Percentiles rank a stretch among this genome's conserved stretches.
Conservation (phyloP, 1,140 invertebrate genomes). For the Catajapyx aquilonaris region DNA sequence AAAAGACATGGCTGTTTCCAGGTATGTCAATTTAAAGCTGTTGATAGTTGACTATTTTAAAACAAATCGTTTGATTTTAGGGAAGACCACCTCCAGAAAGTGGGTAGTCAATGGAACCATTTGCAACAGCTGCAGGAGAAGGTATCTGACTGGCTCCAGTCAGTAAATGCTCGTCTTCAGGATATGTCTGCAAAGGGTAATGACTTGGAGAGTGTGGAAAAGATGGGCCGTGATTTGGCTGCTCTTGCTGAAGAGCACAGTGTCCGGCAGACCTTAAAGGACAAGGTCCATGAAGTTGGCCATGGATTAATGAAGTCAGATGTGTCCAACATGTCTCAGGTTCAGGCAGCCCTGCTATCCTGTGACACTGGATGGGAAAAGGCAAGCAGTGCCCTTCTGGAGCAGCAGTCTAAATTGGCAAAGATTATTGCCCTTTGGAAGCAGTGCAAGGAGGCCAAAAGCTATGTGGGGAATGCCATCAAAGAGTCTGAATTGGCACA, state of each 20-base stretch:
- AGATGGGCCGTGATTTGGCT: slow-evolving; percentile 31
- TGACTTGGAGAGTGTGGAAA: slow-evolving; percentile 30
- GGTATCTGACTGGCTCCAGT: slow-evolving; percentile 12
- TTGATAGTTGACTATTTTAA: too few species aligned
- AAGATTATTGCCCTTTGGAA: slow-evolving; percentile 48
- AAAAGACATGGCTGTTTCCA: not conserved
- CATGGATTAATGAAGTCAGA: slow-evolving; percentile 56
- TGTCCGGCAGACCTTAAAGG: slow-evolving; percentile 25
- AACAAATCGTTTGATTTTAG: too few species aligned
- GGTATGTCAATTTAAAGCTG: too few species aligned
- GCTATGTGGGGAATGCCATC: slow-evolving; percentile 41
- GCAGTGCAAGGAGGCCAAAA: slow-evolving; percentile 46
- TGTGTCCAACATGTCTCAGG: slow-evolving; percentile 46
- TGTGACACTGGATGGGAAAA: slow-evolving; percentile 61
- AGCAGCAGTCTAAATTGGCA: slow-evolving; percentile 39
- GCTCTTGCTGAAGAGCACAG: slow-evolving; percentile 27
- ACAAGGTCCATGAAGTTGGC: slow-evolving; percentile 43
- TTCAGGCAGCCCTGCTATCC: slow-evolving; percentile 51
- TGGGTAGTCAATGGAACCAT: slow-evolving; percentile 13
- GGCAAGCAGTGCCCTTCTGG: slow-evolving; percentile 43
- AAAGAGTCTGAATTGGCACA: slow-evolving; percentile 39
- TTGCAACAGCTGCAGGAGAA: slow-evolving; percentile 17
- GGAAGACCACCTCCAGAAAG: not conserved
- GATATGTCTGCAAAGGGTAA: slow-evolving; percentile 10
- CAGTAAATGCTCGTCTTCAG: slow-evolving; percentile 12